Percentiles rank a stretch among this genome's conserved stretches.
Evolutionary conservation across 2,888 invertebrate species (phyloP).

Genomic region (Galerucella calmariensis): DNA sequence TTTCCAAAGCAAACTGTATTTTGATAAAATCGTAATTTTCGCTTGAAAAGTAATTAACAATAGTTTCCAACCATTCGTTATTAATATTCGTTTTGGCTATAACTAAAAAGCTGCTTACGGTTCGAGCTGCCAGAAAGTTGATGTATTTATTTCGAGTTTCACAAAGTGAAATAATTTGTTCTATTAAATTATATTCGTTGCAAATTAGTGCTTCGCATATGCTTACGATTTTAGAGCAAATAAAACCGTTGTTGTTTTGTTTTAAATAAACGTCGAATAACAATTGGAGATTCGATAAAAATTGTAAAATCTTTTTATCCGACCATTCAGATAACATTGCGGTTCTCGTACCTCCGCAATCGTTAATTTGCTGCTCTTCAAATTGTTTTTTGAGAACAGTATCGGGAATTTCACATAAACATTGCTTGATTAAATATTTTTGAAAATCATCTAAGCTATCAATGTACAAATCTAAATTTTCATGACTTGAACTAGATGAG

Average conservation of each 20-base stretch:
- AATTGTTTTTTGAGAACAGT: conserved; percentile 77
- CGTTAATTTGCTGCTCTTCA: conserved; percentile 69
- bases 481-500: neutral
- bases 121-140: conserved; percentile 82
- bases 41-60: conserved; percentile 77
- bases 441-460: conserved; percentile 68
- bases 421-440: conserved; percentile 77
- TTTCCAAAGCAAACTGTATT: conserved; percentile 85
- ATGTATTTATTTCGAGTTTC: conserved; percentile 84
- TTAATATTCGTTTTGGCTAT: conserved; percentile 85
- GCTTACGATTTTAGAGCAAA: conserved; percentile 83
- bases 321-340: conserved; percentile 73
- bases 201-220: conserved; percentile 83
- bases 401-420: conserved; percentile 82
- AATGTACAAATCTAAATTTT: conserved; percentile 34
- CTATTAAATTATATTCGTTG: conserved; percentile 85
- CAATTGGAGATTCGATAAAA: conserved; percentile 84
- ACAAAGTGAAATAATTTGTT: conserved; percentile 83
- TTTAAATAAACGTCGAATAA: conserved; percentile 86
- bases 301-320: conserved; percentile 77
- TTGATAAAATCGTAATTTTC: conserved; percentile 76
- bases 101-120: conserved; percentile 84
- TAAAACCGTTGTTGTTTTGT: conserved; percentile 83
- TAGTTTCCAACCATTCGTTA: conserved; percentile 82
- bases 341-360: conserved; percentile 66